These are phyloP conservation scores for Leptinotarsa peninsularis DNA, from an alignment of 2,888 invertebrate species.

Conservation along the genomic window DNA sequence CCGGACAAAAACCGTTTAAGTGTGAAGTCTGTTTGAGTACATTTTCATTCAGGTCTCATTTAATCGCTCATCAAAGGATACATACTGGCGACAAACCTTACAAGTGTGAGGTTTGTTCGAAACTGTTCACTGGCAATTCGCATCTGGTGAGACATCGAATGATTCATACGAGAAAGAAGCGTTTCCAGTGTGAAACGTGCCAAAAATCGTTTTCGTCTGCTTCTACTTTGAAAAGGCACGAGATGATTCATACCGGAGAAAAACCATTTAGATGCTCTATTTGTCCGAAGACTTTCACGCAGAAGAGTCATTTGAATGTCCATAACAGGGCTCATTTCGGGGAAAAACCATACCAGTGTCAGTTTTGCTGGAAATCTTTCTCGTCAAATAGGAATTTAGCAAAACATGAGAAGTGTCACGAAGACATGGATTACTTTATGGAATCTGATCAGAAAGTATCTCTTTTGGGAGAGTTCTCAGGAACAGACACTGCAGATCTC, in stretches of 20 bases:
- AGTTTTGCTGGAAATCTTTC: neutral
- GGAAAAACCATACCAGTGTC: neutral
- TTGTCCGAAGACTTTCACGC: neutral
- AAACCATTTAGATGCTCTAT: neutral
- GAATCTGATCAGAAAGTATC: neutral
- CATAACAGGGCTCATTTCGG: neutral
- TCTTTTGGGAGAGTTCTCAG: neutral
- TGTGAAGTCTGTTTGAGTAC: neutral
- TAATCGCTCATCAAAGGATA: neutral
- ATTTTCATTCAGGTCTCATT: neutral
- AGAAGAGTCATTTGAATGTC: neutral
- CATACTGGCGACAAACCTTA: neutral
- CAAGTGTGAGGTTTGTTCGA: neutral
- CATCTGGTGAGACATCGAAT: neutral
- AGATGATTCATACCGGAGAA: neutral
- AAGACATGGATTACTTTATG: neutral
- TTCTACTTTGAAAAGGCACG: neutral
- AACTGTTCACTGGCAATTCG: neutral
- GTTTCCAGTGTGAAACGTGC: neutral
- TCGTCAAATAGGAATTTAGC: neutral
- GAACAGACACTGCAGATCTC: neutral
- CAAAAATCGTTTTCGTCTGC: neutral
- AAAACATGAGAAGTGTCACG: neutral
- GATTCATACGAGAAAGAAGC: neutral
- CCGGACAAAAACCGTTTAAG: neutral